Conservation (phyloP, 1,140 invertebrate species). For the Asobara japonica region DNA sequence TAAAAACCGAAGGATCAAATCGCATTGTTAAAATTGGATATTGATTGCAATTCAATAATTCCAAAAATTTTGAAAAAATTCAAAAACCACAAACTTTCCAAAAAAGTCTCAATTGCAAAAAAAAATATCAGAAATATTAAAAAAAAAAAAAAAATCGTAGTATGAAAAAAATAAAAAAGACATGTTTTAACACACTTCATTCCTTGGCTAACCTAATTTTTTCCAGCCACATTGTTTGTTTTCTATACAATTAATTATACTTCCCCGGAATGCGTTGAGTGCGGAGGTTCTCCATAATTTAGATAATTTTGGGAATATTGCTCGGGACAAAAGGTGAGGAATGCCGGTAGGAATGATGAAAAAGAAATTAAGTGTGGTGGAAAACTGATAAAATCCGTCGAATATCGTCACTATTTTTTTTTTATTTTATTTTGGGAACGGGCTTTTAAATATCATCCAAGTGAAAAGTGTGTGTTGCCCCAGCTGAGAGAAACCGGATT, state of each 20-base stretch:
- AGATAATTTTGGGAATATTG: neutral
- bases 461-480: neutral
- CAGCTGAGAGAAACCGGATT: conserved; percentile 48
- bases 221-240: neutral
- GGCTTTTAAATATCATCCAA: neutral
- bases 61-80: too few species aligned
- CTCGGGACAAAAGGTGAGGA: neutral
- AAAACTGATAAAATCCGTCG: conserved; percentile 7
- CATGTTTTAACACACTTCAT: too few species aligned
- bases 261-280: neutral
- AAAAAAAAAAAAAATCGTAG: too few species aligned
- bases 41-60: too few species aligned
- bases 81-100: too few species aligned
- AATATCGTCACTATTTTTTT: conserved; percentile 4
- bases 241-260: neutral
- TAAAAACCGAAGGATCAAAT: too few species aligned
- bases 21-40: too few species aligned
- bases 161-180: too few species aligned
- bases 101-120: too few species aligned
- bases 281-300: neutral
- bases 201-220: too few species aligned
- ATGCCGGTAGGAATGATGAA: neutral
- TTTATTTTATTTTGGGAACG: neutral
- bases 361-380: neutral
- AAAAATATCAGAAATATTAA: too few species aligned